Percentiles rank a stretch among this genome's conserved stretches.
Conservation (phyloP, 2,113 vertebrate species). For the Eclectus roratus region DNA sequence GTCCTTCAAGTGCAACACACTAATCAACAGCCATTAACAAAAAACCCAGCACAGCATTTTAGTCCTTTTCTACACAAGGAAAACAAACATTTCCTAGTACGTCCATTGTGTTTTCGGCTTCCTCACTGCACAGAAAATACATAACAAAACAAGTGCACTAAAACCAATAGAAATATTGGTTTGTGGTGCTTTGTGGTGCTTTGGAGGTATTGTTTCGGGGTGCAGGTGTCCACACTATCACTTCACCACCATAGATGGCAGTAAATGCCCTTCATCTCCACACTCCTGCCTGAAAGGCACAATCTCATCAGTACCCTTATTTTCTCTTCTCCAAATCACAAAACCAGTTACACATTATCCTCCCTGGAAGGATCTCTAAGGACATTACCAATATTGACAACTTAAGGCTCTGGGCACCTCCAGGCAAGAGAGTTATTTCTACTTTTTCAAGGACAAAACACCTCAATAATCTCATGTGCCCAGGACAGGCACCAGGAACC, state of each 20-base stretch:
- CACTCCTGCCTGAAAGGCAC: neutral
- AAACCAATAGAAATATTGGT: neutral
- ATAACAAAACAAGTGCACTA: neutral
- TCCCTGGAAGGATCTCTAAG: neutral
- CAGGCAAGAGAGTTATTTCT: neutral
- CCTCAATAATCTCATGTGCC: neutral
- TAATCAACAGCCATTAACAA: neutral
- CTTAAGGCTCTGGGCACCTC: neutral
- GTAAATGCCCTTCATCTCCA: neutral
- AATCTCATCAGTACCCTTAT: neutral
- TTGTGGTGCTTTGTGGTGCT: neutral
- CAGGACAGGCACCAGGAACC: neutral
- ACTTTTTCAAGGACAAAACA: neutral
- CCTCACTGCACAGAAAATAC: neutral
- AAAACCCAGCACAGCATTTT: neutral
- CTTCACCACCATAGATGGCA: neutral
- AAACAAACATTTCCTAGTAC: neutral
- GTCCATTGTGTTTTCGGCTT: neutral
- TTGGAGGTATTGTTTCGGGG: rapidly evolving
- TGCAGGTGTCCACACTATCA: neutral
- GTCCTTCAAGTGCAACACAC: neutral
- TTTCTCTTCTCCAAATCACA: neutral
- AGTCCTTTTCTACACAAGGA: neutral
- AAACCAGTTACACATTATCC: neutral
- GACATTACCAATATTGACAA: neutral